phyloP scores from a whole-genome alignment of 2,113 vertebrate genomes.

The Chaetura pelagica region DNA sequence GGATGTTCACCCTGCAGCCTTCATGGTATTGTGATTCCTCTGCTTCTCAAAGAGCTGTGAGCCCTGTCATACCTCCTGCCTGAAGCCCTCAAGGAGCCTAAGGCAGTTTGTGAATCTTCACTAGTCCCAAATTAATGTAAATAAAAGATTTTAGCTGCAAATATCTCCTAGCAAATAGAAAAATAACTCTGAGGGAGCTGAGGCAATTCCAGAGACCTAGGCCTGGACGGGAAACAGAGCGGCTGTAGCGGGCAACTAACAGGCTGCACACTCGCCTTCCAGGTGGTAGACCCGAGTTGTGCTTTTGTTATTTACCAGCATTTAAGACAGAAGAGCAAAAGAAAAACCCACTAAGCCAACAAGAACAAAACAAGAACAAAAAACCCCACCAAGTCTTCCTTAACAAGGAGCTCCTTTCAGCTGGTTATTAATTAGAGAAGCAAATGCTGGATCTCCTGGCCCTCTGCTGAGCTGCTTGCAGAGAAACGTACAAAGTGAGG shows the following conservation, averaged over 20 bases:
- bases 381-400: neutral
- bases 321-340: neutral
- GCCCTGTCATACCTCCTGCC: neutral
- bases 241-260: neutral
- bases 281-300: neutral
- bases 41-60: accelerated
- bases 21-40: neutral
- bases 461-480: conserved; percentile 62
- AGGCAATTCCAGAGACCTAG: neutral
- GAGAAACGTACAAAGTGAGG: conserved; percentile 75
- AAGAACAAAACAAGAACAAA: neutral
- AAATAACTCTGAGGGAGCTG: neutral
- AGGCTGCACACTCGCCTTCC: neutral
- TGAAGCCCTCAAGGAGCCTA: neutral
- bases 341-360: neutral
- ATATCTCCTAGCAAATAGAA: neutral
- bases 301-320: conserved; percentile 1
- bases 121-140: neutral
- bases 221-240: neutral
- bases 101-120: neutral
- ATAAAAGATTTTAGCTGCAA: neutral
- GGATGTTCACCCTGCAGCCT: neutral
- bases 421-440: conserved; percentile 75
- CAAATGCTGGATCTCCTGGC: conserved; percentile 21
- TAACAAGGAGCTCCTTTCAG: conserved; percentile 69